Conservation (phyloP, 2,113 vertebrate genomes). For the Rissa tridactyla region DNA sequence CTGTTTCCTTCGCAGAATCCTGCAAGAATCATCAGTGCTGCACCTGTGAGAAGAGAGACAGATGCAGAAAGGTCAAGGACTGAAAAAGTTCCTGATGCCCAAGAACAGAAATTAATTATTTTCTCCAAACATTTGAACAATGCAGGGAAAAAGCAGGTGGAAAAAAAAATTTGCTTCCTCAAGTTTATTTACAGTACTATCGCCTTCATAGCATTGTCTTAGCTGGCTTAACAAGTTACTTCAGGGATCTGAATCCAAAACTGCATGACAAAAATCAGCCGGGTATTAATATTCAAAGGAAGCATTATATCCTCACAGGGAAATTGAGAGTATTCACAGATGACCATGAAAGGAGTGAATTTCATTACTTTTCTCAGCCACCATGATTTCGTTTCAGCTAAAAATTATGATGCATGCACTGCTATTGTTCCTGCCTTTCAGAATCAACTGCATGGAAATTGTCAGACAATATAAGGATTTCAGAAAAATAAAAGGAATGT, state of each 20-base stretch:
- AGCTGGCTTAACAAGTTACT: not conserved
- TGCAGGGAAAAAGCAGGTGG: not conserved
- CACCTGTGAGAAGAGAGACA: not conserved
- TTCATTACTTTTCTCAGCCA: conserved; percentile 46
- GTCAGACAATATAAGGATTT: conserved; percentile 36
- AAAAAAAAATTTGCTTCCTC: not conserved
- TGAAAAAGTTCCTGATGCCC: not conserved
- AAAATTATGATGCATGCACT: conserved; percentile 48
- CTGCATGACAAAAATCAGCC: not conserved
- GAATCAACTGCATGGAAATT: conserved; percentile 52
- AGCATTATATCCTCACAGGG: not conserved
- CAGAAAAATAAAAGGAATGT: conserved; percentile 36
- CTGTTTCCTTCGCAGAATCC: not conserved
- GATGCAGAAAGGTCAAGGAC: not conserved
- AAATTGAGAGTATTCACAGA: conserved; percentile 35
- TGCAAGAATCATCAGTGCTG: not conserved
- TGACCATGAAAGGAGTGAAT: conserved; percentile 46
- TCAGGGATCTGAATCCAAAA: not conserved
- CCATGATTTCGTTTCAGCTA: conserved; percentile 40
- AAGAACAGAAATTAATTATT: not conserved
- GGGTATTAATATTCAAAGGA: conserved; percentile 39
- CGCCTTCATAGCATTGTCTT: not conserved
- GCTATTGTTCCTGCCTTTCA: conserved; percentile 47
- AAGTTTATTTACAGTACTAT: not conserved
- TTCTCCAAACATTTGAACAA: not conserved